Percentiles rank a stretch among this genome's conserved stretches.
Evolutionary conservation across 2,113 vertebrate genomes (phyloP).

Genomic region (Hippocampus abdominalis): DNA sequence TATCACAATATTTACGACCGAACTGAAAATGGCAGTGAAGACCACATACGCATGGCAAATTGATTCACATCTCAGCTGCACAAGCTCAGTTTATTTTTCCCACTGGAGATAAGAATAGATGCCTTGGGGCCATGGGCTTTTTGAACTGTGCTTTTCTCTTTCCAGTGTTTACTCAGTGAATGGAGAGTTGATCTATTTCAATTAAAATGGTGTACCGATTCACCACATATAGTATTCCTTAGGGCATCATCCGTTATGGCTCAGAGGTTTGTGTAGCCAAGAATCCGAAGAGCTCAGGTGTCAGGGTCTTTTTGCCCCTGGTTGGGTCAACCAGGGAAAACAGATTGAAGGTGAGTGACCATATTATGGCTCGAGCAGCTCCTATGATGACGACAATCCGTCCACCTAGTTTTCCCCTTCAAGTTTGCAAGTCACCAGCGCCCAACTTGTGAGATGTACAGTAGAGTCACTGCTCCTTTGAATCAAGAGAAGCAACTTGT

Average conservation of each 20-base stretch:
- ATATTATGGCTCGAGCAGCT: too few relatives aligned
- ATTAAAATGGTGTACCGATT: neutral
- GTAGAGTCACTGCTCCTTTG: too few relatives aligned
- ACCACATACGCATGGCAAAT: neutral
- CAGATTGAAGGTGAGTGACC: too few relatives aligned
- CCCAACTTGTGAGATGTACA: too few relatives aligned
- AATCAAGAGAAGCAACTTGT: too few relatives aligned
- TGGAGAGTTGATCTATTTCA: neutral
- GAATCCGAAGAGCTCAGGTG: too few relatives aligned
- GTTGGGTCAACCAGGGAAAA: too few relatives aligned
- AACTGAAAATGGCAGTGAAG: conserved; percentile 1
- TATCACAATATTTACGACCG: conserved; percentile 1
- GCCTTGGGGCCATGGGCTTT: neutral
- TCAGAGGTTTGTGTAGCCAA: too few relatives aligned
- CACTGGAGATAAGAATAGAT: neutral
- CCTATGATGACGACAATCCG: too few relatives aligned
- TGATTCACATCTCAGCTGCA: conserved; percentile 1
- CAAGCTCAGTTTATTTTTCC: neutral
- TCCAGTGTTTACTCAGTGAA: neutral
- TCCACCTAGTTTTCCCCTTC: too few relatives aligned
- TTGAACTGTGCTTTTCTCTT: neutral
- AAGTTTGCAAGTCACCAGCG: too few relatives aligned
- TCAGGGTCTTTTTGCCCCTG: too few relatives aligned
- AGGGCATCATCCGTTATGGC: neutral
- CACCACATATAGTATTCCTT: neutral